Evolutionary conservation across 2,888 invertebrate species (phyloP), one percentile per base, ranked within the genome.

Genomic region (Tenthredo amoena): DNA sequence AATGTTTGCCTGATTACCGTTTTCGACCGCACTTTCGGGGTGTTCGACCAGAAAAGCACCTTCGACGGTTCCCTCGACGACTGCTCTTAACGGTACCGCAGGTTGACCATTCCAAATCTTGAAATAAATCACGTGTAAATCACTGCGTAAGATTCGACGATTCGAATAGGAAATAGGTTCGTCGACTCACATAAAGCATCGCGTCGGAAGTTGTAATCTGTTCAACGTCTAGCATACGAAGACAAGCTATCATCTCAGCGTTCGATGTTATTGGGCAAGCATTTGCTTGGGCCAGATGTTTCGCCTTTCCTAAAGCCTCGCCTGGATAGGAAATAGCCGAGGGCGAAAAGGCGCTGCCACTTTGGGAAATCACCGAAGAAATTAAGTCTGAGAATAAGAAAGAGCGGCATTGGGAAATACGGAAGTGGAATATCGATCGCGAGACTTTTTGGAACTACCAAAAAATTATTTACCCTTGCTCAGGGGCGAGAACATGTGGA

Each of bases 271-370:
- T 71, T 55, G 85, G 72, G 43, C 85, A 85, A 15, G 81, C 79
- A n/a, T 79, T 58, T 3, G 81, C 77, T 12, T 72, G 40, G 5
- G 85, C 85, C n/a, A 85, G 26, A 68, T n/a, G n/a, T 71, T 72
- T 79, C n/a, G 85, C 81, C 12, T 85, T 85, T 1, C 26, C 50
- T 40, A 72, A 34, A n/a, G 85, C 81, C 72, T 85, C 85, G 0
- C 85, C 81, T 34, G 81, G 81, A 40, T 85, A 85, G 92, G 93
- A 93, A 92, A 92, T 90, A 91, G 92, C 89, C 43, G 91, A 89
- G n/a, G 90, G 89, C 89, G 89, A 88, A 47, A 83, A 83, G 18
- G 83, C 83, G 34, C 83, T 83, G n/a, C 83, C 83, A 40, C 83
- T 83, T n/a, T 83, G 83, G 12, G 68, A 43, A 47, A 83, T 83